These are phyloP conservation scores for Rynchops niger DNA, from an alignment of 2,113 vertebrate genomes.

Conservation along the genomic window DNA sequence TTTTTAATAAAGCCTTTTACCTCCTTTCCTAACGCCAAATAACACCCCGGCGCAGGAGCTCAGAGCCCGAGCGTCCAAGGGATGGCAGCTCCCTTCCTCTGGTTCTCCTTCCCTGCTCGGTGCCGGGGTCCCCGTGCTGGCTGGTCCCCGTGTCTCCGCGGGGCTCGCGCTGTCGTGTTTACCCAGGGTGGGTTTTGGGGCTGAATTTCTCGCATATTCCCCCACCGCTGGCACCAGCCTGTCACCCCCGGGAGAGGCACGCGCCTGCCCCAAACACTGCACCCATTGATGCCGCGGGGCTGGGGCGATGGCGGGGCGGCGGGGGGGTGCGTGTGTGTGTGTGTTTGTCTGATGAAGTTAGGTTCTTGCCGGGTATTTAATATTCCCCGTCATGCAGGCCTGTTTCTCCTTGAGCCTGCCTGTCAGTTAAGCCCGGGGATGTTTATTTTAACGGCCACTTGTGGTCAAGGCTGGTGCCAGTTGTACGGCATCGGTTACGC, in stretches of 20 bases:
- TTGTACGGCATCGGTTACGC: slow-evolving; percentile 53
- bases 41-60: not conserved
- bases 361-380: slow-evolving; percentile 34
- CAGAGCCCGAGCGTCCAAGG: fast-evolving
- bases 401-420: slow-evolving; percentile 56
- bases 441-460: slow-evolving; percentile 75
- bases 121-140: not conserved
- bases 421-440: slow-evolving; percentile 66
- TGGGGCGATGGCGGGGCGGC: not conserved
- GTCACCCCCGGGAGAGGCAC: not conserved
- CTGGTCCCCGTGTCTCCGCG: fast-evolving
- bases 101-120: not conserved
- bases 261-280: slow-evolving; percentile 46
- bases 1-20: slow-evolving; percentile 41
- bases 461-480: slow-evolving; percentile 75
- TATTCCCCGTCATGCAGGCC: slow-evolving; percentile 38
- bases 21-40: slow-evolving; percentile 8
- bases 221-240: not conserved
- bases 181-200: not conserved
- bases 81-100: not conserved
- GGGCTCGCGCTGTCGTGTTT: not conserved
- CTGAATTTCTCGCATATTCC: not conserved
- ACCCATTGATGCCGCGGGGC: slow-evolving; percentile 41
- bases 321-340: not conserved
- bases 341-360: slow-evolving; percentile 41